These are phyloP conservation scores for Python bivittatus DNA, from an alignment of 2,113 vertebrate genomes.

Conservation along the genomic window DNA sequence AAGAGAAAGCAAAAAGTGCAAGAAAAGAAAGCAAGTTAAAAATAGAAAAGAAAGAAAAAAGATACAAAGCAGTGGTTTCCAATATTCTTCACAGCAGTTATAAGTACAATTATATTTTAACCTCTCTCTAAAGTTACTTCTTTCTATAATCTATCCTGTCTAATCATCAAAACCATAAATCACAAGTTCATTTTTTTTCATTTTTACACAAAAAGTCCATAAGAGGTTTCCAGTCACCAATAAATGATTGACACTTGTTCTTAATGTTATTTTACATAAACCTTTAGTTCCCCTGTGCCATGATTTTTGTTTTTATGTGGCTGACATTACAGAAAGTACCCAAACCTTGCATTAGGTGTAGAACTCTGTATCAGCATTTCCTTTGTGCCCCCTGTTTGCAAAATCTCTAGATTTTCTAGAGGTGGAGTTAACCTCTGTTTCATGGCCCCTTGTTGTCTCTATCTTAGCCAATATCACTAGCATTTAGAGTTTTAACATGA, in stretches of 20 bases:
- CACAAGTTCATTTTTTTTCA: too few species aligned
- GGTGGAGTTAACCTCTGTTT: slow-evolving; percentile 47
- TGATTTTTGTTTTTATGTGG: slow-evolving; percentile 74
- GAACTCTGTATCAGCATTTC: slow-evolving; percentile 70
- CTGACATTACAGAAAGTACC: slow-evolving; percentile 72
- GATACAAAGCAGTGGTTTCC: too few species aligned
- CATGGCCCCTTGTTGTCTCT: slow-evolving; percentile 28
- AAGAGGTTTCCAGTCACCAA: too few species aligned
- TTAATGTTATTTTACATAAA: slow-evolving; percentile 68
- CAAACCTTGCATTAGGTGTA: slow-evolving; percentile 73
- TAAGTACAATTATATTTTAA: too few species aligned
- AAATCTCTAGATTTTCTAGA: slow-evolving; percentile 40
- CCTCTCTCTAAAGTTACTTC: too few species aligned
- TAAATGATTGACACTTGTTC: slow-evolving; percentile 61
- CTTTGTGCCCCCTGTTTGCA: slow-evolving; percentile 68
- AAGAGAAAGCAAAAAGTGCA: too few species aligned
- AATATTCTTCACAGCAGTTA: too few species aligned
- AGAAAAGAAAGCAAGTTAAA: too few species aligned
- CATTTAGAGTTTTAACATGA: background rate
- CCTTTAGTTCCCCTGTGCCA: slow-evolving; percentile 68
- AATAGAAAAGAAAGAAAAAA: too few species aligned
- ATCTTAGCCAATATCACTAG: slow-evolving; percentile 15
- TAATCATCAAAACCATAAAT: too few species aligned
- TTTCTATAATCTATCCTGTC: too few species aligned
- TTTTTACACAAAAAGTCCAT: too few species aligned